phyloP scores from a whole-genome alignment of 1,140 invertebrate species.

The Diploscapter pachys region DNA sequence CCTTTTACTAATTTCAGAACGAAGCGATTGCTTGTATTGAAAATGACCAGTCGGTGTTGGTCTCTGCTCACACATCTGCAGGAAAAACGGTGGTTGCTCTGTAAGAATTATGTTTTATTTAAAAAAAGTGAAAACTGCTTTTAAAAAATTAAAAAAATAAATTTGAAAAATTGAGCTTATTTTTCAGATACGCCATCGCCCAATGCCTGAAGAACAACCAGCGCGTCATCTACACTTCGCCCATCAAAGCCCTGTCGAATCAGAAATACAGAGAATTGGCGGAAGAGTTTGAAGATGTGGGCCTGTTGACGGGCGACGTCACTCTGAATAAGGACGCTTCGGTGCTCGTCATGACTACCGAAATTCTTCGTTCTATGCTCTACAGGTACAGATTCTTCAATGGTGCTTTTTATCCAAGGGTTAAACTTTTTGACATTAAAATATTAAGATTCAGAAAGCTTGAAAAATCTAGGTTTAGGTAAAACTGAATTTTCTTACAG shows the following conservation, averaged over 20 bases:
- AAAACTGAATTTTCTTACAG: too few relatives aligned
- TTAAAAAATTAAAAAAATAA: conserved; percentile 23
- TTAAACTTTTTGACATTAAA: too few relatives aligned
- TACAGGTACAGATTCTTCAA: conserved; percentile 67
- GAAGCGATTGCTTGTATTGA: conserved; percentile 95
- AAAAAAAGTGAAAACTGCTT: background rate
- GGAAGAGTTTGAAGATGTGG: conserved; percentile 96
- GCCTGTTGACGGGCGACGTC: conserved; percentile 92
- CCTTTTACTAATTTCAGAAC: conserved; percentile 74
- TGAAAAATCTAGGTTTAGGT: too few relatives aligned
- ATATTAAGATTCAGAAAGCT: too few relatives aligned
- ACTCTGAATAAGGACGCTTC: conserved; percentile 96
- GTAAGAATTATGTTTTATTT: conserved; percentile 66
- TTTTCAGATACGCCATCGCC: conserved; percentile 69
- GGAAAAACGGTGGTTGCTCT: conserved; percentile 98
- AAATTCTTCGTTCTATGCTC: conserved; percentile 97
- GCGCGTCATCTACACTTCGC: conserved; percentile 97
- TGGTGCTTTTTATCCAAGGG: too few relatives aligned
- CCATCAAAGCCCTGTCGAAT: conserved; percentile 98
- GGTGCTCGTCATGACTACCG: conserved; percentile 99
- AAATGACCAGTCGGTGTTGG: conserved; percentile 91
- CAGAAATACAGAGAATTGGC: conserved; percentile 98
- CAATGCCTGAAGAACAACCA: conserved; percentile 72
- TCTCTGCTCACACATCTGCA: conserved; percentile 98
- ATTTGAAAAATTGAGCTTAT: background rate